These are phyloP conservation scores for Bugula neritina DNA, from an alignment of 2,888 invertebrate genomes.

Conservation along the genomic window DNA sequence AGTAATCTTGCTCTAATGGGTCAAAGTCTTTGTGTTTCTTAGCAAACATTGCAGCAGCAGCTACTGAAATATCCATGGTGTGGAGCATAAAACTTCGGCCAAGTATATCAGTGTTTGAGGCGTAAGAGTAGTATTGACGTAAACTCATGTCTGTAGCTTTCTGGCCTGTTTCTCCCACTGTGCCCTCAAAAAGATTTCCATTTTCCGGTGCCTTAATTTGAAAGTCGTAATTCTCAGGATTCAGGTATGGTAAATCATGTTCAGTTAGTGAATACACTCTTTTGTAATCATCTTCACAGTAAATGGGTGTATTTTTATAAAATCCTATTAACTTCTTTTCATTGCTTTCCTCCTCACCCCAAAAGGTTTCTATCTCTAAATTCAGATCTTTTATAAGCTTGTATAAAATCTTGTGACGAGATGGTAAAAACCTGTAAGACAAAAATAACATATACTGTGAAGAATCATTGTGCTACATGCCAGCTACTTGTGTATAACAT, in stretches of 20 bases:
- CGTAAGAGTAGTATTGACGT: not conserved
- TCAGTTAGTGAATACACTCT: not conserved
- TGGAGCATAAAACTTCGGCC: not conserved
- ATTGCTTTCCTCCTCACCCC: not conserved
- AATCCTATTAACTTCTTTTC: not conserved
- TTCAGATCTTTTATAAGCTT: not conserved
- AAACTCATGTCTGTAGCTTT: not conserved
- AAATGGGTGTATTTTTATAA: not conserved
- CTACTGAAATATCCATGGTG: no score
- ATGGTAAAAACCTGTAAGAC: conserved; percentile 1
- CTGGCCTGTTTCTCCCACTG: not conserved
- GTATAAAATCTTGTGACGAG: not conserved
- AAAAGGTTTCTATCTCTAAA: not conserved
- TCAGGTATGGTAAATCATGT: not conserved
- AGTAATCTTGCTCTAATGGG: not conserved
- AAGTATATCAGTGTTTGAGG: not conserved
- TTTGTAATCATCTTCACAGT: not conserved
- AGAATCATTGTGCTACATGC: no score
- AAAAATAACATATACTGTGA: no score
- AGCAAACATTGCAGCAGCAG: not conserved
- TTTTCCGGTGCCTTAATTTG: not conserved
- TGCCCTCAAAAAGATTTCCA: not conserved
- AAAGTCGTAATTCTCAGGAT: no score
- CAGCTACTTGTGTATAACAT: no score
- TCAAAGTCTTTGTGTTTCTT: not conserved